phyloP scores from a whole-genome alignment of 2,113 vertebrate genomes.

The Nanorana parkeri region DNA sequence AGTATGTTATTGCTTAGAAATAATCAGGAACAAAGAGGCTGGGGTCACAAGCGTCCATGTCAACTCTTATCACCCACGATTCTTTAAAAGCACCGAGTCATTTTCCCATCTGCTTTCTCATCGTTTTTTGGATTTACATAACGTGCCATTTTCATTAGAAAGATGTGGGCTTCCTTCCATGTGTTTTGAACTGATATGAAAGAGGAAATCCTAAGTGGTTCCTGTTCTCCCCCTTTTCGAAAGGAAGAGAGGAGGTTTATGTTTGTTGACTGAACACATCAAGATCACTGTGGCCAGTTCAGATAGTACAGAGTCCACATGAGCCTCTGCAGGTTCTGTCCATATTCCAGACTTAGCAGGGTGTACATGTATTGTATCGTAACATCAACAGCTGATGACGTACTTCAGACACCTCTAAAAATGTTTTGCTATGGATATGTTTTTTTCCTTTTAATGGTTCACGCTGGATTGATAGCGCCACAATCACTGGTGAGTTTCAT shows the following conservation, averaged over 20 bases:
- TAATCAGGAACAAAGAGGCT: no score
- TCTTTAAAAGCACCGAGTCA: neutral
- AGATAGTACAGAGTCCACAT: slow-evolving; percentile 1
- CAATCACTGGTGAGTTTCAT: neutral
- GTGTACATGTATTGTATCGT: neutral
- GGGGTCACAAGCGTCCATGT: no score
- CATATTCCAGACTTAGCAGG: neutral
- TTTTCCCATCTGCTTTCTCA: slow-evolving; percentile 8
- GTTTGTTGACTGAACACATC: slow-evolving; percentile 13
- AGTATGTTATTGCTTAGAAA: no score
- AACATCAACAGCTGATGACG: neutral
- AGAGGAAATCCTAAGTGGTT: slow-evolving; percentile 84
- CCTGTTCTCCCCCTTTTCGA: slow-evolving; percentile 68
- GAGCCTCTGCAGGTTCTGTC: neutral
- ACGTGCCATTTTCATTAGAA: slow-evolving; percentile 62
- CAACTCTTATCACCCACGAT: neutral
- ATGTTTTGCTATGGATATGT: slow-evolving; percentile 20
- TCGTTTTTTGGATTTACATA: slow-evolving; percentile 63
- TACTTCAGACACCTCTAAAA: neutral
- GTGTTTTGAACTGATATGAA: slow-evolving; percentile 79
- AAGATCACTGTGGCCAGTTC: neutral
- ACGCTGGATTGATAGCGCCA: neutral
- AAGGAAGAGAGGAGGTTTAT: slow-evolving; percentile 35
- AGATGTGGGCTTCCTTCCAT: slow-evolving; percentile 80
- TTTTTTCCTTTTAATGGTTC: neutral